Percentiles rank a stretch among this genome's conserved stretches.
Conservation (phyloP, 2,888 invertebrate genomes). For the Pheosia tremula region DNA sequence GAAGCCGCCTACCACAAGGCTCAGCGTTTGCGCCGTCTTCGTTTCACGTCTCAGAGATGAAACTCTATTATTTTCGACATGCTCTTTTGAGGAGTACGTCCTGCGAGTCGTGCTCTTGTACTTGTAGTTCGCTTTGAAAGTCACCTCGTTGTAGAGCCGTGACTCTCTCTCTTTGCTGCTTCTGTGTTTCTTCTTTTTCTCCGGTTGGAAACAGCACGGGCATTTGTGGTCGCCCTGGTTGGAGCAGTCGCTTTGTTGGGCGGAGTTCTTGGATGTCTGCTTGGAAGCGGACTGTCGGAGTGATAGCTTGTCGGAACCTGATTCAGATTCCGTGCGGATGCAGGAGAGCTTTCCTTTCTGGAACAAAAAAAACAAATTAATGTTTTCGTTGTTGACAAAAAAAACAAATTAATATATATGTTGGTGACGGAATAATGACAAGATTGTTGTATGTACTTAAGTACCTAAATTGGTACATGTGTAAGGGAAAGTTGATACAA, state of each 20-base stretch:
- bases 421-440: too few relatives aligned
- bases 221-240: constrained; percentile 71
- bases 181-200: constrained; percentile 62
- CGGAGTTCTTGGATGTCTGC: constrained; percentile 64
- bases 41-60: constrained; percentile 91
- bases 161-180: constrained; percentile 66
- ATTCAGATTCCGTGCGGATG: constrained; percentile 78
- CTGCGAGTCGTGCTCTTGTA: constrained; percentile 73
- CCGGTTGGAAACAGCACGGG: constrained; percentile 70
- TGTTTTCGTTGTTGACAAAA: background rate
- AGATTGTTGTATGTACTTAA: too few relatives aligned
- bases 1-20: constrained; percentile 94
- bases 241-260: constrained; percentile 66
- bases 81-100: constrained; percentile 82
- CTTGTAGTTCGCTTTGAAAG: constrained; percentile 74
- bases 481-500: too few relatives aligned
- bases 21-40: constrained; percentile 94
- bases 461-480: too few relatives aligned
- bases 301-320: constrained; percentile 75
- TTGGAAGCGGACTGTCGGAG: constrained; percentile 71
- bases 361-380: constrained; percentile 50
- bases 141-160: constrained; percentile 68
- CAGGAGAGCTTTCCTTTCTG: constrained; percentile 76
- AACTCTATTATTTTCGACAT: constrained; percentile 84
- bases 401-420: too few relatives aligned